Evolutionary conservation across 2,888 invertebrate species (phyloP), one percentile per base, ranked within the genome.

Genomic region (Drosophila eohydei): DNA sequence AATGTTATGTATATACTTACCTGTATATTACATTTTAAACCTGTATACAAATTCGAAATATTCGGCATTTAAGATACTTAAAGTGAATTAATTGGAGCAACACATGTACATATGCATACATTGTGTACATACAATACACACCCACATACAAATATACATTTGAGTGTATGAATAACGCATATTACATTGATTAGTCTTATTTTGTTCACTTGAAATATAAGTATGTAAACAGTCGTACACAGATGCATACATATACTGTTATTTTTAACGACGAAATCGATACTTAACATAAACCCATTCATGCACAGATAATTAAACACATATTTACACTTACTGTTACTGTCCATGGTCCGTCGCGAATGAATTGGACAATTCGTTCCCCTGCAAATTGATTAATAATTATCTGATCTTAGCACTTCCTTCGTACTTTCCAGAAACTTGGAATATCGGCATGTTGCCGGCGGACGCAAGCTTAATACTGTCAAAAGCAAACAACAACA

Each of bases 391-490:
- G 11, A 11, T 11, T 12, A 16, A 32, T 32, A 11, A 12, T 32
- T 14, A 51, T 52, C 8, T 36, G 36, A 52, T 52, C 26, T 21
- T 26, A 14, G 12, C 3, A 1, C 11, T 50, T 9, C 12, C 16
- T 26, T 26, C 51, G 12, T 9, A 14, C 14, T 26, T 78, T 75
- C 21, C 57, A 81, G 80, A 62, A 38, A 55, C 41, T 21, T 48
- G 50, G 64, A n/a, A 54, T 34, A 52, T 65, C 73, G 76, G 73
- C 50, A 79, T 80, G 80, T 76, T 75, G 61, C 61, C 63, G 57
- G 46, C 38, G 59, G 55, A 50, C 28, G 43, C 44, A 57, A 28
- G 40, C 28, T 41, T 61, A 57, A 67, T 59, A 75, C 40, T 26
- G 57, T 52, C 59, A 52, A 48, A 12, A 51, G 30, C 51, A 46